These are phyloP conservation scores for Brenthis daphne DNA, from an alignment of 2,888 invertebrate species.

Conservation along the genomic window DNA sequence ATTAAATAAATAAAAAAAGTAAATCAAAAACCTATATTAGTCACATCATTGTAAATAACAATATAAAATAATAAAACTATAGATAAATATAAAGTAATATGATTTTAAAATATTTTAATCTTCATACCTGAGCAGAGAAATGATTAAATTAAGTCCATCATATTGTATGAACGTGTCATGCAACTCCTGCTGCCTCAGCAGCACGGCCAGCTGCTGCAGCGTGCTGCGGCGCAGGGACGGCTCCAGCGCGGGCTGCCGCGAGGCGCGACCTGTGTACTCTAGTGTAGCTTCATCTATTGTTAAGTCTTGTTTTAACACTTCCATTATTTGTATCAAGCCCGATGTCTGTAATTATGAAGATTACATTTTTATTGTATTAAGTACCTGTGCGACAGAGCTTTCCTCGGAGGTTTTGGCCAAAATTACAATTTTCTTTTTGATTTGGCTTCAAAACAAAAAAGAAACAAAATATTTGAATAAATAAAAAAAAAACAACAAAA, in stretches of 20 bases:
- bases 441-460: no score
- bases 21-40: no score
- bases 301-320: conserved; percentile 73
- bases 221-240: conserved; percentile 86
- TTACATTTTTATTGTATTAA: no score
- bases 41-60: no score
- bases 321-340: conserved; percentile 68
- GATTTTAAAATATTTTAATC: background rate
- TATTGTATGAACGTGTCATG: conserved; percentile 83
- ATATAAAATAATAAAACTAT: background rate
- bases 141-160: conserved; percentile 78
- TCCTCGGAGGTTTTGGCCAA: no score
- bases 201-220: conserved; percentile 85
- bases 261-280: conserved; percentile 47
- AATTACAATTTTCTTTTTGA: no score
- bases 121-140: conserved; percentile 65
- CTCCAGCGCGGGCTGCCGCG: conserved; percentile 71
- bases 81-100: background rate
- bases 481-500: no score
- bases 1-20: no score
- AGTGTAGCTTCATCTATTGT: conserved; percentile 56
- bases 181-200: conserved; percentile 83
- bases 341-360: conserved; percentile 51
- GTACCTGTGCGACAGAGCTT: no score
- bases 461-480: no score